Base-by-base conservation (phyloP, 2,888 invertebrate genomes). In the Sarcophaga subvicina region DNA sequence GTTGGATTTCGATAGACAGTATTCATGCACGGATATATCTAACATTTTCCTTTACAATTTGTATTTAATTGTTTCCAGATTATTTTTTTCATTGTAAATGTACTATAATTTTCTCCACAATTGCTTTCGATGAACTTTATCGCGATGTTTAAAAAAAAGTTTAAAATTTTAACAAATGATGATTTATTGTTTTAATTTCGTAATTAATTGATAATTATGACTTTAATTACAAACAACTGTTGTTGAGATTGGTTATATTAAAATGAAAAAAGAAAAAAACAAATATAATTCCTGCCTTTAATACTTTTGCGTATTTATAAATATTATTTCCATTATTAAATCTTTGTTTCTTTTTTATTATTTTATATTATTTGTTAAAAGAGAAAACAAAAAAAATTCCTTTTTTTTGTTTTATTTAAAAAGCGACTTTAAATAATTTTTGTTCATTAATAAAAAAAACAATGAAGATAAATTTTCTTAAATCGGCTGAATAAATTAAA, bases 341-440 rank as follows among this genome's bases (percentile, higher is more conserved):
- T 4, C 11, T 20, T 67, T 67, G 8, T 62, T 72, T 45, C 5
- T 17, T 71, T 59, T 12, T 27, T 54, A 27, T 59, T 59, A 27
- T 27, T 54, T 59, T 54, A 14, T 64, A 37, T 14, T 66, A 27
- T 66, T 45, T 8, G 17, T 47, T 67, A 14, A 11, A 49, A 49
- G 1, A 49, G 14, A 4, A 63, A 63, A 22, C 25, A 11, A 11
- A 67, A 10, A 37, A 67, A 54, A 54, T 54, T 14, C 14, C 10
- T 14, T 62, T 60, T 22, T 37, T 37, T 25, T 25, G 25, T 25
- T 25, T 25, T 47, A n/a, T n/a, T 17, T 47, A 47, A 49, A 22
- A 69, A 79, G 70, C 71, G 70, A 79, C 79, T 70, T 63, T 71
- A 78, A 63, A 63, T 70, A 79, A 73, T 64, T 49, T 49, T 22